These are phyloP conservation scores for Psammodynastes pulverulentus DNA, from an alignment of 2,113 vertebrate genomes.

Conservation along the genomic window DNA sequence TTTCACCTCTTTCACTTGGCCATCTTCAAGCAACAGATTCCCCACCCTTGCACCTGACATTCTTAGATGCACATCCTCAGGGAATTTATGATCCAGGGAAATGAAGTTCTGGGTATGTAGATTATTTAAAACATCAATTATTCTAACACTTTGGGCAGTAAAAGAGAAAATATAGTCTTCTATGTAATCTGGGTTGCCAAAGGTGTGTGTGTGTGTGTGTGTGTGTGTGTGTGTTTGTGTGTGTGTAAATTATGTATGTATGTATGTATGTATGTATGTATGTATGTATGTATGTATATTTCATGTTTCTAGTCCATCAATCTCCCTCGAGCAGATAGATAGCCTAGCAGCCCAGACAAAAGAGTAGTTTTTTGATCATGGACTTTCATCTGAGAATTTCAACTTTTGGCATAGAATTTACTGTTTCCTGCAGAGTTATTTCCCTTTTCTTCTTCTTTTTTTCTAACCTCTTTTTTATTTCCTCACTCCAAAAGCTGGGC, in stretches of 20 bases:
- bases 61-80: not conserved
- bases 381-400: not conserved
- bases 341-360: not conserved
- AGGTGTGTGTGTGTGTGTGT: too few relatives aligned
- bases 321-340: not conserved
- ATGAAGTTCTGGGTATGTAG: not conserved
- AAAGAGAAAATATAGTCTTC: not conserved
- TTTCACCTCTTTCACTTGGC: not conserved
- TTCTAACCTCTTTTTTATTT: not conserved
- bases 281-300: too few relatives aligned
- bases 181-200: not conserved
- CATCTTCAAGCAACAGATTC: not conserved
- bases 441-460: not conserved
- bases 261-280: too few relatives aligned
- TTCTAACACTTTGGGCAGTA: not conserved
- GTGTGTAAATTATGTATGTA: too few relatives aligned
- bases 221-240: too few relatives aligned
- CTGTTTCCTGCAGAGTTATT: not conserved
- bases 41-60: not conserved
- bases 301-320: not conserved
- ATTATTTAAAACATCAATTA: not conserved
- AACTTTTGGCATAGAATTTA: slow-evolving; percentile 3
- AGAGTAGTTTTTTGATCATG: not conserved
- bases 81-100: not conserved
- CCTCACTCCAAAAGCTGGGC: not conserved